Evolutionary conservation across 1,140 invertebrate genomes (phyloP).

Genomic region (Stegodyphus mimosarum): DNA sequence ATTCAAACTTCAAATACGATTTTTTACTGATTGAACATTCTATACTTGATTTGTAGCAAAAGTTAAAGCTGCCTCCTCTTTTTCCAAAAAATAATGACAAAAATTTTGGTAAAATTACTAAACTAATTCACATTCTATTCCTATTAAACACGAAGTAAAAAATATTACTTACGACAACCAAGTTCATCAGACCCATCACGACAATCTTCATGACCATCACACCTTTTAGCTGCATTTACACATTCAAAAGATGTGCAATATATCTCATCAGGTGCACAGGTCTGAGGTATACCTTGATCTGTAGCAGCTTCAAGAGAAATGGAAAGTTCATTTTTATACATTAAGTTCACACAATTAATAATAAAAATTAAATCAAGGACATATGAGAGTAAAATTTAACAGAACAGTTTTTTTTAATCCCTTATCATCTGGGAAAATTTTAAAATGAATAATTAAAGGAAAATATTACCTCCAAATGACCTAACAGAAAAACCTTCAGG

Average conservation of each 20-base stretch:
- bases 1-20: too few species aligned
- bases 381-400: too few species aligned
- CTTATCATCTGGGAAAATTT: not conserved
- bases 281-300: not conserved
- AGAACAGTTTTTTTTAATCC: not conserved
- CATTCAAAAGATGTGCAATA: constrained; percentile 61
- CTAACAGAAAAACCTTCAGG: constrained; percentile 71
- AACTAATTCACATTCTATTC: not conserved
- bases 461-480: constrained; percentile 69
- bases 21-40: too few species aligned
- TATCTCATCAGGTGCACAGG: constrained; percentile 35
- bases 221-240: constrained; percentile 70
- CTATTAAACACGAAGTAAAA: not conserved
- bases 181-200: constrained; percentile 67
- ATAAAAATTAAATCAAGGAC: too few species aligned
- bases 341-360: too few species aligned
- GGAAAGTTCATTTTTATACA: too few species aligned
- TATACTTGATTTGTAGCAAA: too few species aligned
- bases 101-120: too few species aligned
- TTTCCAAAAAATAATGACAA: too few species aligned
- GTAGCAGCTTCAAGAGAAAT: not conserved
- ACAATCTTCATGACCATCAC: constrained; percentile 84
- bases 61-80: too few species aligned
- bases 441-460: too few species aligned
- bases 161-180: constrained; percentile 66